Conservation (phyloP, 2,888 invertebrate species). For the Leptinotarsa peninsularis region DNA sequence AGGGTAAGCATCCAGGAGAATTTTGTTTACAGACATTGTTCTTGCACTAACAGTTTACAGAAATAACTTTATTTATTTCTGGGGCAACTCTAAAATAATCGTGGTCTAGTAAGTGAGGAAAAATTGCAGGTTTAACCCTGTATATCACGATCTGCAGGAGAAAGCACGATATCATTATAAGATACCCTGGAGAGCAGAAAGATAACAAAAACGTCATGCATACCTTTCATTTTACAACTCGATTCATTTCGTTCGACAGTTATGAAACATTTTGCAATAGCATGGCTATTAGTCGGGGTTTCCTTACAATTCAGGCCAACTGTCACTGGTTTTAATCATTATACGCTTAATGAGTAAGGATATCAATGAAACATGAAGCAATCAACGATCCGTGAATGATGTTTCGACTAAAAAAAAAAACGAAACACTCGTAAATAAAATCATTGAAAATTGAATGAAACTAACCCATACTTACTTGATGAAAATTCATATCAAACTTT, state of each 20-base stretch:
- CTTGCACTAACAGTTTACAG: too few relatives aligned
- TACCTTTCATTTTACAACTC: constrained; percentile 7
- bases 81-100: neutral
- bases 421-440: neutral
- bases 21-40: too few relatives aligned
- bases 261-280: constrained; percentile 4
- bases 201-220: neutral
- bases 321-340: constrained; percentile 4
- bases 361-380: constrained; percentile 9
- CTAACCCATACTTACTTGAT: too few relatives aligned
- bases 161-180: neutral
- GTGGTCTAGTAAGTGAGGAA: neutral
- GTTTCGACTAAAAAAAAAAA: neutral
- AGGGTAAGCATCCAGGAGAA: too few relatives aligned
- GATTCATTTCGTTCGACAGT: constrained; percentile 12
- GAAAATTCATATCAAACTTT: too few relatives aligned
- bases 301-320: constrained; percentile 7
- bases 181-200: neutral
- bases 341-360: constrained; percentile 1
- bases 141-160: constrained; percentile 7
- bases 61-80: neutral
- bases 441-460: neutral
- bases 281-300: constrained; percentile 1
- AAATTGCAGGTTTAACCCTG: neutral
- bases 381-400: neutral